Evolutionary conservation across 23 tunicate species (phyloP).

Genomic region (Pegea sp.): DNA sequence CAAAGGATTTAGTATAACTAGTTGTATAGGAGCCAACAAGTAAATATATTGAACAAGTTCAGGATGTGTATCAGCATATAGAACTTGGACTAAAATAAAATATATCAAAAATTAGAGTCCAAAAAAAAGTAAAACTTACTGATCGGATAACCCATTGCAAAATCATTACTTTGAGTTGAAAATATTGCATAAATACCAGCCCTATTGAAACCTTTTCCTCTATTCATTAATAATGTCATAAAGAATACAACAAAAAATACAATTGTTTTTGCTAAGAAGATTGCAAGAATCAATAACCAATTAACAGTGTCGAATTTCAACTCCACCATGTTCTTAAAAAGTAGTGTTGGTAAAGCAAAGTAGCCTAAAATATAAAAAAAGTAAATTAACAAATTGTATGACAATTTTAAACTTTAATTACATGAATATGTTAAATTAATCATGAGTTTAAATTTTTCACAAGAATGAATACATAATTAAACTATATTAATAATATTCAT

Average conservation of each 20-base stretch:
- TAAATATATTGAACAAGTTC: slow-evolving; percentile 81
- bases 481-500: no score
- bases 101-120: neutral
- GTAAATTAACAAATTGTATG: neutral
- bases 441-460: no score
- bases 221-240: slow-evolving; percentile 7
- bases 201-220: slow-evolving; percentile 18
- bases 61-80: slow-evolving; percentile 27
- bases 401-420: no score
- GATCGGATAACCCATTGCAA: slow-evolving; percentile 80
- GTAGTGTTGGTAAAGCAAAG: slow-evolving; percentile 56
- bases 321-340: slow-evolving; percentile 80
- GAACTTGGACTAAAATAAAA: slow-evolving; percentile 24
- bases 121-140: slow-evolving; percentile 19
- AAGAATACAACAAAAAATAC: slow-evolving; percentile 33
- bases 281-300: slow-evolving; percentile 63
- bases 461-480: no score
- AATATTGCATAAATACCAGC: slow-evolving; percentile 66
- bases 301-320: slow-evolving; percentile 43
- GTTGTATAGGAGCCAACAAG: slow-evolving; percentile 53
- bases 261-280: slow-evolving; percentile 26
- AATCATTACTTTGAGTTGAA: slow-evolving; percentile 85
- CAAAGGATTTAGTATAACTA: slow-evolving; percentile 58
- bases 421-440: no score
- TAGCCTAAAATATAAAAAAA: slow-evolving; percentile 4